phyloP scores from a whole-genome alignment of 1,140 invertebrate genomes.

The Drosophila subpulchrella region DNA sequence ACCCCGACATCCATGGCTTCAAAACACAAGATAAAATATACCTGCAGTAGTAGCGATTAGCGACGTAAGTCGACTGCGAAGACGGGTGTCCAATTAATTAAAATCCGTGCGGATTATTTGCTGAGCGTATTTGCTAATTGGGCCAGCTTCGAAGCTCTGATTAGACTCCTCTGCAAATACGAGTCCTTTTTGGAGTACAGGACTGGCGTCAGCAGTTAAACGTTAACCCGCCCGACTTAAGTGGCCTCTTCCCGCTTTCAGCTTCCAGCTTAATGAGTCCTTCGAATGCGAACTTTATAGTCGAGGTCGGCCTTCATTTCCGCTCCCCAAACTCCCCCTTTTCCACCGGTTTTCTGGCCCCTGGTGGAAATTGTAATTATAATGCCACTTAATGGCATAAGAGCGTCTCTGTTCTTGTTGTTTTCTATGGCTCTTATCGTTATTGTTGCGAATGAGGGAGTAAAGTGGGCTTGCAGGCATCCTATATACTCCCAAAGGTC shows the following conservation, averaged over 20 bases:
- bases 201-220: slow-evolving; percentile 47
- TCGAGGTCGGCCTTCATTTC: slow-evolving; percentile 18
- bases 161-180: slow-evolving; percentile 35
- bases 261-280: slow-evolving; percentile 66
- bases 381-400: slow-evolving; percentile 75
- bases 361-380: slow-evolving; percentile 70
- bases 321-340: background rate
- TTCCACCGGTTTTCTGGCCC: background rate
- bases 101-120: slow-evolving; percentile 63
- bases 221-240: slow-evolving; percentile 55
- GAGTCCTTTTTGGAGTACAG: slow-evolving; percentile 12
- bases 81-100: slow-evolving; percentile 61
- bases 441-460: slow-evolving; percentile 1
- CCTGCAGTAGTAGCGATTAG: slow-evolving; percentile 55
- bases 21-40: slow-evolving; percentile 44
- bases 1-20: slow-evolving; percentile 7
- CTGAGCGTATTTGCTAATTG: slow-evolving; percentile 71
- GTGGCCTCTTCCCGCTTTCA: slow-evolving; percentile 36
- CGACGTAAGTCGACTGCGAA: slow-evolving; percentile 9
- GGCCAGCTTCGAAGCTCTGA: slow-evolving; percentile 47
- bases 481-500: slow-evolving; percentile 12
- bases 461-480: slow-evolving; percentile 4
- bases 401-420: slow-evolving; percentile 37
- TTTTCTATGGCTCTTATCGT: slow-evolving; percentile 25
- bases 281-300: slow-evolving; percentile 70